phyloP scores from a whole-genome alignment of 2,888 invertebrate species.

The Odiellus spinosus region DNA sequence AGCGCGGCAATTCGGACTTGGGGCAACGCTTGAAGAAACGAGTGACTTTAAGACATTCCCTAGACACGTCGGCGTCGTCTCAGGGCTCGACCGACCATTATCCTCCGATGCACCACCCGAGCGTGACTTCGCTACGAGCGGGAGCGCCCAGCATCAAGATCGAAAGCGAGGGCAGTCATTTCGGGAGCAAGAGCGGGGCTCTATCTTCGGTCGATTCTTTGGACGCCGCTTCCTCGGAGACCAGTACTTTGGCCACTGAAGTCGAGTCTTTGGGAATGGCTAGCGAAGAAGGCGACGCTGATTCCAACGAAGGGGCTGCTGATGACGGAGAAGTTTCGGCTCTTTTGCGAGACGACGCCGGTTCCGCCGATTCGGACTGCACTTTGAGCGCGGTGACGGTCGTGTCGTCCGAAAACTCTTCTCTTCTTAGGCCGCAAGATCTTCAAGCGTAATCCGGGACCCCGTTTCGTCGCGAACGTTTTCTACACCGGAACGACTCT shows the following conservation, averaged over 20 bases:
- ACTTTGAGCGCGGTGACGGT: neutral
- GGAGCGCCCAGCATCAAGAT: conserved; percentile 16
- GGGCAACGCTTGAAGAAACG: conserved; percentile 65
- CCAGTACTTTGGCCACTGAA: neutral
- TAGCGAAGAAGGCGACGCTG: neutral
- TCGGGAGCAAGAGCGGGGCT: neutral
- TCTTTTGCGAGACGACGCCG: neutral
- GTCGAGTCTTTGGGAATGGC: neutral
- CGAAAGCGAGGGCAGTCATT: conserved; percentile 8
- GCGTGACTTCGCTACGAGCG: no score
- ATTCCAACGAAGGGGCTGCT: neutral
- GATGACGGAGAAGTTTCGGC: neutral
- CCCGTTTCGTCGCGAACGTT: no score
- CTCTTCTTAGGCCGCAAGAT: neutral
- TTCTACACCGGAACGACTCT: no score
- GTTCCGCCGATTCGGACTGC: neutral
- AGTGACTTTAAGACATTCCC: conserved; percentile 50
- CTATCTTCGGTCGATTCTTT: neutral
- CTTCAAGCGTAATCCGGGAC: neutral
- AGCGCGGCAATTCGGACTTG: conserved; percentile 39
- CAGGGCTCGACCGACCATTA: no score
- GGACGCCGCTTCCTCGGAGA: neutral
- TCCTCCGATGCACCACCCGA: no score
- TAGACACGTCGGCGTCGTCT: conserved; percentile 7
- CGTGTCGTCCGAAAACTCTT: neutral